Conservation (phyloP, 2,888 invertebrate species). For the Nemotelus nigrinus region DNA sequence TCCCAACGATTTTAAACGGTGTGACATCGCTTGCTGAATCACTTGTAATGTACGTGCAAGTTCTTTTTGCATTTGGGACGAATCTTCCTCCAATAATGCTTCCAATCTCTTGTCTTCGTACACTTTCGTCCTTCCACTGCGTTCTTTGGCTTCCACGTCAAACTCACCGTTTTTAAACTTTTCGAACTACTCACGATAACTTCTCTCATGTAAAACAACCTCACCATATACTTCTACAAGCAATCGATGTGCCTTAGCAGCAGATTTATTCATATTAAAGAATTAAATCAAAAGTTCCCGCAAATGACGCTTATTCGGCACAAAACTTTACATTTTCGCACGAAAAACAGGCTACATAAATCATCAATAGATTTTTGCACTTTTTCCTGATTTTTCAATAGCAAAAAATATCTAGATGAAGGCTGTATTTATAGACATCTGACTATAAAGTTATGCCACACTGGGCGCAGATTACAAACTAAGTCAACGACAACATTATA, state of each 20-base stretch:
- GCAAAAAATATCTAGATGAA: no score
- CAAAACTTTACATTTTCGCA: not conserved
- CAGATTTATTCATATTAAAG: conserved; percentile 36
- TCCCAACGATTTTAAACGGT: no score
- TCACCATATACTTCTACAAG: conserved; percentile 49
- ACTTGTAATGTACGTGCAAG: no score
- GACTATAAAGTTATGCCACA: no score
- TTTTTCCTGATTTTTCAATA: no score
- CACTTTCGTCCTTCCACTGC: conserved; percentile 52
- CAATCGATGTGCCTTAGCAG: conserved; percentile 12
- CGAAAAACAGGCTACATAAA: not conserved
- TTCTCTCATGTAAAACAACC: conserved; percentile 52
- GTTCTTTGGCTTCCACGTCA: conserved; percentile 51
- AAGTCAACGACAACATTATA: no score
- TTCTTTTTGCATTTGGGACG: conserved; percentile 44
- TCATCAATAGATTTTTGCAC: no score
- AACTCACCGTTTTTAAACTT: conserved; percentile 52
- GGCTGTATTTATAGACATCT: no score
- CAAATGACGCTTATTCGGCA: not conserved
- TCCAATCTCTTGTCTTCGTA: conserved; percentile 50
- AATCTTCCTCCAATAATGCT: conserved; percentile 52
- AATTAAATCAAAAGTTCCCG: conserved; percentile 39
- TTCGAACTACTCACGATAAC: conserved; percentile 51
- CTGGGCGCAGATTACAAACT: no score
- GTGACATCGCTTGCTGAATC: no score